A percentile compares a stretch with the other conserved stretches of the same genome.
These are phyloP conservation scores for Gallinago paraguaiae DNA, from an alignment of 2,113 vertebrate species.

Conservation along the genomic window DNA sequence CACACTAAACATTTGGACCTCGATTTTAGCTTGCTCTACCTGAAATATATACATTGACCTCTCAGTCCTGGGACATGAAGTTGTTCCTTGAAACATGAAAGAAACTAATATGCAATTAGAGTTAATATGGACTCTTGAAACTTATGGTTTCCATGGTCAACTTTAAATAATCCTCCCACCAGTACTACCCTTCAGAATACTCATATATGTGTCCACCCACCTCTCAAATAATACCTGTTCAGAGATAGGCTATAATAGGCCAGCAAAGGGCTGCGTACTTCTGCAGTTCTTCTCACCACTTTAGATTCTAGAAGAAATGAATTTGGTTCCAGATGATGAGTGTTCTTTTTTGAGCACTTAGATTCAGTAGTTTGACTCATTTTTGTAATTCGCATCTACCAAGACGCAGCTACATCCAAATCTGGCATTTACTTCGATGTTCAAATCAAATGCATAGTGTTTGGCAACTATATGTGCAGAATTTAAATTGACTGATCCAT, in stretches of 20 bases:
- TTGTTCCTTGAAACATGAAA: background rate
- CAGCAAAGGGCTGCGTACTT: background rate
- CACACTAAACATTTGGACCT: background rate
- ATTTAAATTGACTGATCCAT: slow-evolving; percentile 50
- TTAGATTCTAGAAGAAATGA: background rate
- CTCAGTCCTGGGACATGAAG: background rate
- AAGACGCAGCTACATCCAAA: slow-evolving; percentile 37
- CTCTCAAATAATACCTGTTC: background rate
- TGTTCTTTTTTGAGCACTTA: slow-evolving; percentile 38
- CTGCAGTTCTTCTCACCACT: background rate
- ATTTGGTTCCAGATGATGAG: slow-evolving; percentile 33
- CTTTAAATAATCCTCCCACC: background rate
- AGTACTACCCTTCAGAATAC: no score
- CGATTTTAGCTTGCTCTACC: background rate
- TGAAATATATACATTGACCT: background rate
- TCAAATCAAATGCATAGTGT: slow-evolving; percentile 53
- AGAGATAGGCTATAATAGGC: background rate
- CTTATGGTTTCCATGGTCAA: background rate
- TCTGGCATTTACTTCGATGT: slow-evolving; percentile 51
- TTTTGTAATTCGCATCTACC: slow-evolving; percentile 22
- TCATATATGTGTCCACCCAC: background rate
- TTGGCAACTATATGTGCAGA: slow-evolving; percentile 55
- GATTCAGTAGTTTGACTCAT: slow-evolving; percentile 49
- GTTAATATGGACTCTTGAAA: background rate
- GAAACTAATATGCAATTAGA: background rate